Evolutionary conservation across 2,888 invertebrate genomes (phyloP).

Genomic region (Drosophila anomelani): DNA sequence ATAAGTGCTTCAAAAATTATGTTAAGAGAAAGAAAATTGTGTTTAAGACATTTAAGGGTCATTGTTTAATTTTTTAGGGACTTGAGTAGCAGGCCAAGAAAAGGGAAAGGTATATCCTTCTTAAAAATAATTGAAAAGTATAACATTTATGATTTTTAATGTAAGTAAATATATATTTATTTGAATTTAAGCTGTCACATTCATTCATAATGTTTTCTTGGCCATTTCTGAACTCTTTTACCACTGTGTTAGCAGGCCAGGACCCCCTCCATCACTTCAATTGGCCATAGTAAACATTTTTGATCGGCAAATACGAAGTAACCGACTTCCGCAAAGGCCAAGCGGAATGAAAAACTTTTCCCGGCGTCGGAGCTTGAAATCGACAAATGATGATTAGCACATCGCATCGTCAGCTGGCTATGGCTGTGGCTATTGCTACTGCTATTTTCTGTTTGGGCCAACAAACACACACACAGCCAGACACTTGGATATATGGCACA

Average conservation of each 20-base stretch:
- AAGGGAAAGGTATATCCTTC: no score
- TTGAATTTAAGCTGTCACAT: neutral
- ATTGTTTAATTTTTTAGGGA: neutral
- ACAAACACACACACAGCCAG: constrained; percentile 12
- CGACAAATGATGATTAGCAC: constrained; percentile 50
- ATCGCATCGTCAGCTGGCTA: constrained; percentile 64
- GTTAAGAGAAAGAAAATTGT: neutral
- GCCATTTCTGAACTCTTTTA: neutral
- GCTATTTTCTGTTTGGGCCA: constrained; percentile 45
- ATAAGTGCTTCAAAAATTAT: neutral
- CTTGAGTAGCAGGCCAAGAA: neutral
- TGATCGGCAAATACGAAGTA: constrained; percentile 31
- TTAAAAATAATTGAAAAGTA: no score
- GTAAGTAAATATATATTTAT: no score
- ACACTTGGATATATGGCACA: constrained; percentile 3
- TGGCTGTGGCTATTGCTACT: constrained; percentile 24
- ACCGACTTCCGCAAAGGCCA: constrained; percentile 46
- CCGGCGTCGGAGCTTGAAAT: constrained; percentile 25
- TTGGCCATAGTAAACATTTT: constrained; percentile 25
- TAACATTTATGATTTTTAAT: no score
- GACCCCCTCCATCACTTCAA: constrained; percentile 4
- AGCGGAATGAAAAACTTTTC: constrained; percentile 45
- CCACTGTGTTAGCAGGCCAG: constrained; percentile 12
- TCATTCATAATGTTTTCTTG: neutral
- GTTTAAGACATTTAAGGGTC: neutral